A percentile compares a stretch with the other conserved stretches of the same genome.
Evolutionary conservation across 1,140 invertebrate genomes (phyloP).

Genomic region (Caenorhabditis brenneri): DNA sequence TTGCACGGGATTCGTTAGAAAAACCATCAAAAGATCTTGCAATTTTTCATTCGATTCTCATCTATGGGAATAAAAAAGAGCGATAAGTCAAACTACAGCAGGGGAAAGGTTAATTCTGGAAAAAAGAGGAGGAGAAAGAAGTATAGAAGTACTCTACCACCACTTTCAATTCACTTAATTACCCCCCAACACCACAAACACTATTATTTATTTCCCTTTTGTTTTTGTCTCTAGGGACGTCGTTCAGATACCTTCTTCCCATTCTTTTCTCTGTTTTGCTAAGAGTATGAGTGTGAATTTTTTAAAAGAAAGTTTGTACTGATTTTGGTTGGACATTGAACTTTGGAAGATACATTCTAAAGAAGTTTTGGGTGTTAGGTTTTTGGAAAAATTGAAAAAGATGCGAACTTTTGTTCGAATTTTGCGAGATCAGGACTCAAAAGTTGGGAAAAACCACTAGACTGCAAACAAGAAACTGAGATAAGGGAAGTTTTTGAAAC

Average conservation of each 20-base stretch:
- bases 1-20: neutral
- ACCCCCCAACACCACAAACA: conserved; percentile 25
- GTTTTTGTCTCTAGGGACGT: neutral
- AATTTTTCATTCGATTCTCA: too few species aligned
- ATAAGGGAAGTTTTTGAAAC: too few species aligned
- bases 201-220: conserved; percentile 9
- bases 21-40: neutral
- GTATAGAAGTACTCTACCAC: neutral
- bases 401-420: too few species aligned
- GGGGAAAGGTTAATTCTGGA: neutral
- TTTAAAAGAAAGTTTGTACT: too few species aligned
- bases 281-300: too few species aligned
- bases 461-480: too few species aligned
- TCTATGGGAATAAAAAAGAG: neutral
- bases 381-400: too few species aligned
- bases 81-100: neutral
- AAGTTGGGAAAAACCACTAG: too few species aligned
- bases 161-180: conserved; percentile 30
- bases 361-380: too few species aligned
- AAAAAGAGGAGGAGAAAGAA: neutral
- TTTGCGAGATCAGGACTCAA: too few species aligned
- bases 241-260: neutral
- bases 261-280: neutral
- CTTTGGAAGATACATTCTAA: too few species aligned
- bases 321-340: too few species aligned